Conservation (phyloP, 2,113 vertebrate species). For the Salvelinus alpinus region DNA sequence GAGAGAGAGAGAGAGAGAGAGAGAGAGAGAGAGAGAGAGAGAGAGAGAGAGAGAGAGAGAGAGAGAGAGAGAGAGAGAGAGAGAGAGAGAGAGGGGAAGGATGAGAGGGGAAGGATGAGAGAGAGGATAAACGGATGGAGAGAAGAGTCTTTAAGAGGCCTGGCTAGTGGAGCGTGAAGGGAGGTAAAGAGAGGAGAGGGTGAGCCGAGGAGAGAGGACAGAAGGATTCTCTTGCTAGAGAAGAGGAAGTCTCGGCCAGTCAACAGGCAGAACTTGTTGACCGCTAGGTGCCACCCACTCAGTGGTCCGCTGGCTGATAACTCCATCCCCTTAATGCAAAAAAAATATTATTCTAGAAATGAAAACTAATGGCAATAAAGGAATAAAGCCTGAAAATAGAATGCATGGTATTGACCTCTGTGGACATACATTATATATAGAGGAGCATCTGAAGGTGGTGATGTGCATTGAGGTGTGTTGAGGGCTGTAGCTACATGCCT, state of each 20-base stretch:
- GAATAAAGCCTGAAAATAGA: no score
- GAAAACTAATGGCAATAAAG: no score
- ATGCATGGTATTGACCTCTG: no score
- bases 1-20: neutral
- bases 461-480: neutral
- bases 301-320: no score
- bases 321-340: no score
- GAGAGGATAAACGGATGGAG: neutral
- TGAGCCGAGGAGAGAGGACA: neutral
- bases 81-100: neutral
- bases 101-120: neutral
- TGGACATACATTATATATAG: no score
- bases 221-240: conserved; percentile 17
- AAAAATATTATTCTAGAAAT: no score
- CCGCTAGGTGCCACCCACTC: conserved; percentile 4
- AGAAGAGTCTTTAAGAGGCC: conserved; percentile 48
- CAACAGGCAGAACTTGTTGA: conserved; percentile 21
- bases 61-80: neutral
- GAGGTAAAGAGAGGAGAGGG: conserved; percentile 41
- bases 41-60: neutral
- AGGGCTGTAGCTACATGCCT: neutral
- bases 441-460: no score
- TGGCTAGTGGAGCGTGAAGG: conserved; percentile 52
- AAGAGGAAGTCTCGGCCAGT: neutral
- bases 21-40: neutral